Evolutionary conservation across 2,113 vertebrate species (phyloP).

Genomic region (Donacobius atricapilla): DNA sequence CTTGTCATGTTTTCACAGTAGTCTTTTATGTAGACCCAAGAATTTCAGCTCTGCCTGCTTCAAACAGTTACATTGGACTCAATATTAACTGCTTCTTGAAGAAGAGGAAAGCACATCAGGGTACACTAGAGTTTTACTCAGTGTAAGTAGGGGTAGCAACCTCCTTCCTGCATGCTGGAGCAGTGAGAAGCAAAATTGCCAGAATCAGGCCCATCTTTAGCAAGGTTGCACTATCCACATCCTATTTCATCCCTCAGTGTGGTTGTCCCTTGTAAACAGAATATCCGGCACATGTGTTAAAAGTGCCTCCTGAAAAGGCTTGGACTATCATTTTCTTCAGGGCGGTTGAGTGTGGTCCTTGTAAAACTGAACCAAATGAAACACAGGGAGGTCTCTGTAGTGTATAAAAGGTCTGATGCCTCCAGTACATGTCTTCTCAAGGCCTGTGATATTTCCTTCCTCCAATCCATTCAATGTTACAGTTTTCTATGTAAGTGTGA

Average conservation of each 20-base stretch:
- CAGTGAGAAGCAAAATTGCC: not conserved
- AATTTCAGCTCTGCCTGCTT: constrained; percentile 10
- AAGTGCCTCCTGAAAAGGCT: not conserved
- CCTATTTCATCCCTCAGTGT: not conserved
- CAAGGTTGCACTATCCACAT: not conserved
- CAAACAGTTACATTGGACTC: not conserved
- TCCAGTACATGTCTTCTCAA: not conserved
- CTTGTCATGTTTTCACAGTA: constrained; percentile 27
- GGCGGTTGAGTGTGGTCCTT: not conserved
- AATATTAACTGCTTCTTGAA: not conserved
- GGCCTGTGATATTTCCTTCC: not conserved
- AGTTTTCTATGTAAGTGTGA: not conserved
- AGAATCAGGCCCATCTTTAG: not conserved
- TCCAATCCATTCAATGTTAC: not conserved
- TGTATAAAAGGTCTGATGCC: not conserved
- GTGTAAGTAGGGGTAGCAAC: not conserved
- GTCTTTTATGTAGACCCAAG: constrained; percentile 33
- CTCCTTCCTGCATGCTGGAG: not conserved
- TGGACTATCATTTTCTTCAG: not conserved
- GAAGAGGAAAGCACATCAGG: not conserved
- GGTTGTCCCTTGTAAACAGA: not conserved
- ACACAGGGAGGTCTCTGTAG: not conserved
- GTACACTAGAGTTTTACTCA: not conserved
- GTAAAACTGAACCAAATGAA: not conserved
- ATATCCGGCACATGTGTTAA: not conserved